Percentiles rank a stretch among this genome's conserved stretches.
Conservation (phyloP, 2,888 invertebrate species). For the Boloria euphrosyne region DNA sequence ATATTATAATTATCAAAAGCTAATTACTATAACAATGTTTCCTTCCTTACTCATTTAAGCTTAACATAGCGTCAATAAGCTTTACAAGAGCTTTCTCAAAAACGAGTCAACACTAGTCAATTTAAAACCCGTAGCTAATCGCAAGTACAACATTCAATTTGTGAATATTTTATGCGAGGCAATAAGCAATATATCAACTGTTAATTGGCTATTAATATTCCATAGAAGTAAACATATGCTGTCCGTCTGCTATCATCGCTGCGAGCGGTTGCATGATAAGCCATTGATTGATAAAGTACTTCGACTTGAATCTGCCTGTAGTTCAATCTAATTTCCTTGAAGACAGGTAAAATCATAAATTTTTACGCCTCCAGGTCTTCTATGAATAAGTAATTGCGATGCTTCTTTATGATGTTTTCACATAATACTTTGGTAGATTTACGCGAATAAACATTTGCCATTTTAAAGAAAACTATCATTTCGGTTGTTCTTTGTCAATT, state of each 20-base stretch:
- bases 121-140: conserved; percentile 18
- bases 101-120: not conserved
- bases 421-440: no score
- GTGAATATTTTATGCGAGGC: conserved; percentile 35
- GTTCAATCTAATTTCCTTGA: conserved; percentile 4
- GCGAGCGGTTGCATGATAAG: conserved; percentile 15
- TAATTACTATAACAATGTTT: no score
- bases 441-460: no score
- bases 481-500: no score
- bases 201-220: conserved; percentile 40
- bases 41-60: no score
- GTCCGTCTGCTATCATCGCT: conserved; percentile 31
- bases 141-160: conserved; percentile 38
- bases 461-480: no score
- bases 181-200: conserved; percentile 36
- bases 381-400: no score
- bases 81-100: not conserved
- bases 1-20: no score
- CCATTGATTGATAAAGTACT: conserved; percentile 15
- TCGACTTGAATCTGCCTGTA: conserved; percentile 3
- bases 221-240: conserved; percentile 33
- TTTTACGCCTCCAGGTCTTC: not conserved
- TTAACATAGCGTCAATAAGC: no score
- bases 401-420: no score
- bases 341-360: not conserved